Base-by-base conservation (phyloP, 1,140 invertebrate genomes). In the Tetramorium alpestre region DNA sequence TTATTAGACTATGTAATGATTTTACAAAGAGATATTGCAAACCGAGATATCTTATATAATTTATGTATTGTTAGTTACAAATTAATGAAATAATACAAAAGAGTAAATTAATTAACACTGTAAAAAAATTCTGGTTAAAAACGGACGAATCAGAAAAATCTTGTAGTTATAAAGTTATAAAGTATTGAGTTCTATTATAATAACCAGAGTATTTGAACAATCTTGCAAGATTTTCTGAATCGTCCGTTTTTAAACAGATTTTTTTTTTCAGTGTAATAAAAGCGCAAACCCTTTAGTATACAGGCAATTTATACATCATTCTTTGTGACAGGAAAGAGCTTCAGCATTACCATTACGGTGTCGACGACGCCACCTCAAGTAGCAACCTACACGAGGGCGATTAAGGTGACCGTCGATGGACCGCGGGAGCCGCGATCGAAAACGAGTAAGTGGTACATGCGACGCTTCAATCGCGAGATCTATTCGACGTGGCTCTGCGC, bases 351-450 rank as follows among this genome's bases (percentile, higher is more conserved):
- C 72, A 99, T 99, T 91, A 99, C 98, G 10, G 97, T 99, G 85
- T 97, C 97, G 86, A 98, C 98, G 44, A 97, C 96, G 88, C 99
- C 99, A 77, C 98, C 98, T 54, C 98, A 99, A 96, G 97, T 99
- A 73, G 97, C 98, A 33, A 99, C 99, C 25, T 99, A 99, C 95
- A 97, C 97, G 91, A 99, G 99, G 96, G 99, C 99, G 64, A 99
- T 99, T 95, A 99, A 99, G 96, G 99, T 99, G 58, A 99, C 99
- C 47, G 99, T 99, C 41, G 99, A 99, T 95, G 99, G 99, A 91
- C 99, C 99, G 0, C 95, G 99, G 92, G 99, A 99, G 94, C 99
- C 99, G 1, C 96, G 99, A 94, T 99, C 98, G 82, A 99, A 99
- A 97, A 98, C 98, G 94, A 98, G 99, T 99, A 97, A 99, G 98